Evolutionary conservation across 2,888 invertebrate genomes (phyloP), one percentile per base, ranked within the genome.

Genomic region (Euplagia quadripunctaria): DNA sequence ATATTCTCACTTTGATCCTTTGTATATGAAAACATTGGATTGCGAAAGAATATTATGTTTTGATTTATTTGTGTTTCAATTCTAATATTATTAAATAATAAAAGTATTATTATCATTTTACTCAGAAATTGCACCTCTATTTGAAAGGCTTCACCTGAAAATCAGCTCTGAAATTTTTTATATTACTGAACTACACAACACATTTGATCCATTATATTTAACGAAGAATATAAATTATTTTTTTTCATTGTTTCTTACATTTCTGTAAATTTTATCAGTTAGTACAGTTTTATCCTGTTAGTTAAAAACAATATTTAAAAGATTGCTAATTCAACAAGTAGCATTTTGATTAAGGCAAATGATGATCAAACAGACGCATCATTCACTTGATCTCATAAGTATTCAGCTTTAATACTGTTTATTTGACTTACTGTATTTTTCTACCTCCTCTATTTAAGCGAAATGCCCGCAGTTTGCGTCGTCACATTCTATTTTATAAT

Each of bases 1-100:
- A 67, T 58, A 31, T 31, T 58, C 61, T 55, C 46, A n/a, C 17
- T 68, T 52, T 16, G 61, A 52, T 20, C 16, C 63, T 68, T 41
- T 58, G 5, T n/a, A 17, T 64, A 42, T 64, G 49, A 43, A 58
- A 46, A 42, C 12, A n/a, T 46, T 46, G 43, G 43, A 46, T 4
- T 46, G 43, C 43, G 9, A 9, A 46, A 31, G 9, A 1, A 46
- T 46, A 46, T 46, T 46, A 46, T 61, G 55, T 17, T 52, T 52
- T 52, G 1, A 46, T 46, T 46, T 31, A 31, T 46, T 46, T 6
- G 9, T 58, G 20, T 20, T 58, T 20, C 58, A 4, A 20, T 58
- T 20, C n/a, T 58, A 11, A 61, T 61, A 5, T n/a, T 61, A 31
- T 31, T 9, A 31, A 12, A 61, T 12, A 61, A 14, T 61, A 31